Conservation (phyloP, 2,888 invertebrate species). For the Melitaea athalia region DNA sequence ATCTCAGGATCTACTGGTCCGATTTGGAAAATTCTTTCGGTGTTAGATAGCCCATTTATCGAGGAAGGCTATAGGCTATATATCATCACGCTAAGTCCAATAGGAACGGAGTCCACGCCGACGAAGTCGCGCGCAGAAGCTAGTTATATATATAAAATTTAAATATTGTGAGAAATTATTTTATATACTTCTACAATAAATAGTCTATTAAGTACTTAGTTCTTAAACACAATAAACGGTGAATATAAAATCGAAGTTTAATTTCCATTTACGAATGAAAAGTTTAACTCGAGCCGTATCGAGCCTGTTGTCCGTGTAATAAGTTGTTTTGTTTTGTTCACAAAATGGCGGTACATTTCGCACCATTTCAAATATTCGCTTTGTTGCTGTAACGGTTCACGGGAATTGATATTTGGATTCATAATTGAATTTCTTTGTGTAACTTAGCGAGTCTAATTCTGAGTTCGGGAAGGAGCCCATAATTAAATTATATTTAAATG, state of each 20-base stretch:
- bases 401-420: slow-evolving; percentile 9
- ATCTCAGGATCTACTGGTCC: no score
- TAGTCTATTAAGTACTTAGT: not conserved
- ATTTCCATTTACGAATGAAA: slow-evolving; percentile 2
- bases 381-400: slow-evolving; percentile 11
- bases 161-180: not conserved
- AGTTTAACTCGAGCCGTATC: slow-evolving; percentile 5
- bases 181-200: not conserved
- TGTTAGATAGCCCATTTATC: no score
- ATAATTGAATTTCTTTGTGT: slow-evolving; percentile 19
- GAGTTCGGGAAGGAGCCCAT: slow-evolving; percentile 1
- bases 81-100: no score
- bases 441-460: slow-evolving; percentile 7
- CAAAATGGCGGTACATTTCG: not conserved
- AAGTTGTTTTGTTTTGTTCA: slow-evolving; percentile 7
- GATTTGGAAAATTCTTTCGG: no score
- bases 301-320: slow-evolving; percentile 3
- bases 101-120: no score
- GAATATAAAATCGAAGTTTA: not conserved
- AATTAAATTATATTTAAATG: slow-evolving; percentile 4
- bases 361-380: slow-evolving; percentile 5
- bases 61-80: no score
- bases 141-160: no score
- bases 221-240: not conserved
- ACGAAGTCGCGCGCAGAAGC: no score